Evolutionary conservation across 2,113 vertebrate species (phyloP).

Genomic region (Neomonachus schauinslandi): DNA sequence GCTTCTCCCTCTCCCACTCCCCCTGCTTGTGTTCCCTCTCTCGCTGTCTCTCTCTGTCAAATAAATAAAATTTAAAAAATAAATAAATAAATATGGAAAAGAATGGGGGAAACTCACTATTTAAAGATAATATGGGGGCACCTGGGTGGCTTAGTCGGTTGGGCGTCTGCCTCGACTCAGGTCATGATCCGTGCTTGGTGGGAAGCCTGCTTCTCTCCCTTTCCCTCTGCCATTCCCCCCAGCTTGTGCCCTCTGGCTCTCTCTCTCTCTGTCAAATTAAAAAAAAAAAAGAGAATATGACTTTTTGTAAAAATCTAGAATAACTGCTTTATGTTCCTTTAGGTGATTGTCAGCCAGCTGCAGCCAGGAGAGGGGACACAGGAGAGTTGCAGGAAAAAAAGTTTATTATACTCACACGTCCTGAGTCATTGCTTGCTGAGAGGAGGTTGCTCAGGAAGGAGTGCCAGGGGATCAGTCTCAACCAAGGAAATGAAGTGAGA

Average conservation of each 20-base stretch:
- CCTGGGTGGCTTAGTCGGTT: too few species aligned
- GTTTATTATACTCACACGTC: neutral
- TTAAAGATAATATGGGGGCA: too few species aligned
- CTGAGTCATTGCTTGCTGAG: neutral
- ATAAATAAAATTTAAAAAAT: neutral
- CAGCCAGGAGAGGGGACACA: neutral
- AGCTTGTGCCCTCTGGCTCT: too few species aligned
- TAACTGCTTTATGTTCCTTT: neutral
- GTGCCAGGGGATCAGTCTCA: too few species aligned
- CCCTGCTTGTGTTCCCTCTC: too few species aligned
- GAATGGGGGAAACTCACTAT: too few species aligned
- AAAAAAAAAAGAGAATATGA: neutral
- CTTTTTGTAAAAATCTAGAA: neutral
- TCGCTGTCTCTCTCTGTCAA: neutral
- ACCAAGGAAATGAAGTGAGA: neutral
- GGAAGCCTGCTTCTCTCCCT: neutral
- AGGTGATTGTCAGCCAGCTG: neutral
- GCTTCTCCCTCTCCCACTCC: neutral
- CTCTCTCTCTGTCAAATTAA: neutral
- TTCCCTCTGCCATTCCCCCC: neutral
- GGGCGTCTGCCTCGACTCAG: too few species aligned
- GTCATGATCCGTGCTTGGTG: too few species aligned
- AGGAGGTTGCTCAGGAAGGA: neutral
- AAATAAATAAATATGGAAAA: too few species aligned
- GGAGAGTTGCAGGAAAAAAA: neutral